phyloP scores from a whole-genome alignment of 2,113 vertebrate species.

The Papio anubis region DNA sequence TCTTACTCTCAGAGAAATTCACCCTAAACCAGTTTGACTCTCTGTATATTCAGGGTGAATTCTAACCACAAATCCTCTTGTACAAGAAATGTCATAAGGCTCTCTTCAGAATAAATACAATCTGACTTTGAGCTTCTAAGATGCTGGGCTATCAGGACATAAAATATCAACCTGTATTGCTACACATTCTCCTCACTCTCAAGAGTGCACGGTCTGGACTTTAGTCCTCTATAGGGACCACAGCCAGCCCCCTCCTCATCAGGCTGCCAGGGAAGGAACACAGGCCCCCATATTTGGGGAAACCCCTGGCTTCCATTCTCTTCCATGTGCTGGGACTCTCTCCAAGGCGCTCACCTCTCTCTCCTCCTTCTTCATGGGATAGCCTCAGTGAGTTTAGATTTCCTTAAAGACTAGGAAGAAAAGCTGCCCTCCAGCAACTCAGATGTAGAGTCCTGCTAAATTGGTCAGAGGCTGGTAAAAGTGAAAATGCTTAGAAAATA shows the following conservation, averaged over 20 bases:
- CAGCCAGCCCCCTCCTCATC: not conserved
- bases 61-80: not conserved
- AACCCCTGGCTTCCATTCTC: not conserved
- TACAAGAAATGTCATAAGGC: not conserved
- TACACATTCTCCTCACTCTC: not conserved
- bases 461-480: not conserved
- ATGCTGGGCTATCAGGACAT: not conserved
- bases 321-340: not conserved
- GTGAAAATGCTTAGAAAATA: not conserved
- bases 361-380: not conserved
- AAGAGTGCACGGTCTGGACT: not conserved
- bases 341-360: accelerated
- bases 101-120: not conserved
- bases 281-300: not conserved
- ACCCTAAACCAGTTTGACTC: not conserved
- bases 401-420: not conserved
- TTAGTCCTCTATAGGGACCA: not conserved
- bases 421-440: not conserved
- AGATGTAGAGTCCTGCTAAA: not conserved
- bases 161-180: not conserved
- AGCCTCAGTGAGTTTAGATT: not conserved
- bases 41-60: not conserved
- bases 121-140: not conserved
- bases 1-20: not conserved
- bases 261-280: not conserved